Evolutionary conservation across 2,888 invertebrate genomes (phyloP).

Genomic region (Cyaniris semiargus): DNA sequence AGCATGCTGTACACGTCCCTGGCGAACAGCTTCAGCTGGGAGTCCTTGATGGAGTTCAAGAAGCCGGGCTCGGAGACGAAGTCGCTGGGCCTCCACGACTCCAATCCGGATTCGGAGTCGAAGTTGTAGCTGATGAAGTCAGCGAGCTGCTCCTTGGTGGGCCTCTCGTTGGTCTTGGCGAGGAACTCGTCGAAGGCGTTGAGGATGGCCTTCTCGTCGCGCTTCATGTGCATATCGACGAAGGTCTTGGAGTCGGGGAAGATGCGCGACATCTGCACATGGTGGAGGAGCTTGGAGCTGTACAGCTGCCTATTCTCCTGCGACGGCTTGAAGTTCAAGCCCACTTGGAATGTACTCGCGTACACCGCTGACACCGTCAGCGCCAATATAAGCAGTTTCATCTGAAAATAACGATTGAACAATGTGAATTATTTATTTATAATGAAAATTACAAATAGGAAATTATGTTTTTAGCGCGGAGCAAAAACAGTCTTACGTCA

Average conservation of each 20-base stretch:
- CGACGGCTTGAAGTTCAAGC: conserved; percentile 45
- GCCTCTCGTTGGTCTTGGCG: conserved; percentile 66
- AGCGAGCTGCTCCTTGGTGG: conserved; percentile 69
- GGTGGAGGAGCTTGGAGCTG: conserved; percentile 85
- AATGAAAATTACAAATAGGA: no score
- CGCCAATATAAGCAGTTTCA: conserved; percentile 51
- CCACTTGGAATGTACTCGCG: conserved; percentile 36
- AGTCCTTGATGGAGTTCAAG: conserved; percentile 79
- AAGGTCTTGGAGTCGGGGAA: conserved; percentile 90
- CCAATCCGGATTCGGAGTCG: conserved; percentile 78
- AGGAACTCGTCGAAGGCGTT: conserved; percentile 79
- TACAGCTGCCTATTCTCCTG: conserved; percentile 86
- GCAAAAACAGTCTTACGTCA: no score
- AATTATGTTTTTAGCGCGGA: no score
- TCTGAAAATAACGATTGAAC: conserved; percentile 53
- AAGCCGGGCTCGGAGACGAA: conserved; percentile 81
- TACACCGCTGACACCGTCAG: conserved; percentile 45
- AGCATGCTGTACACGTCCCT: conserved; percentile 81
- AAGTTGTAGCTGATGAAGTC: conserved; percentile 82
- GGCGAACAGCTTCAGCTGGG: conserved; percentile 81
- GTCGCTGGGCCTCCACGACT: conserved; percentile 81
- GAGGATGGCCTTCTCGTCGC: conserved; percentile 79
- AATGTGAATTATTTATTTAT: not conserved
- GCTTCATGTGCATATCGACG: conserved; percentile 88
- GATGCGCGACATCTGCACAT: conserved; percentile 84